A percentile compares a stretch with the other conserved stretches of the same genome.
Evolutionary conservation across 2,113 vertebrate genomes (phyloP).

Genomic region (Carlito syrichta): DNA sequence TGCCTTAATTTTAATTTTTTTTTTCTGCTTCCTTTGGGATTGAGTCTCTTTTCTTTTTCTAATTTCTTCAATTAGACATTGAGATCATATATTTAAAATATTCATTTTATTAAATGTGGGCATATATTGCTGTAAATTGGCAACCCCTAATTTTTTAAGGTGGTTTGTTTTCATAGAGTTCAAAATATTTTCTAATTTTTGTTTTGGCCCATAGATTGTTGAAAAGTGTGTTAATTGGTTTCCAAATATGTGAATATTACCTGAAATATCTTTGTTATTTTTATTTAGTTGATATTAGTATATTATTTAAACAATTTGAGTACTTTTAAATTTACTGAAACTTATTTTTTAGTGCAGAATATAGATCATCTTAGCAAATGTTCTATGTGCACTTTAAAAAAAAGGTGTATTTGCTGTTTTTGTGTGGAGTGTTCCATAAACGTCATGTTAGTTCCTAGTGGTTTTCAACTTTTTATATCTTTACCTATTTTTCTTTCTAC

Average conservation of each 20-base stretch:
- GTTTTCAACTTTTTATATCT: neutral
- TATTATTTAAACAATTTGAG: neutral
- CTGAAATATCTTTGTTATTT: neutral
- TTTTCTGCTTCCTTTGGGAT: neutral
- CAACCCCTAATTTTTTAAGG: neutral
- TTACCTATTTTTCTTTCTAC: neutral
- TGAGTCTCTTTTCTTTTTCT: neutral
- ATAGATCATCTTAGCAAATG: neutral
- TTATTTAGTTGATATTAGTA: neutral
- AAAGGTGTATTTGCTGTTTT: neutral
- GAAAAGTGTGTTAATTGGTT: neutral
- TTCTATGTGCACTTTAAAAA: neutral
- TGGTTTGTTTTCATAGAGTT: neutral
- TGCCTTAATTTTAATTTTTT: neutral
- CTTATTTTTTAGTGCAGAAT: neutral
- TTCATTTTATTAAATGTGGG: neutral
- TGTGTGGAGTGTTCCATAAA: neutral
- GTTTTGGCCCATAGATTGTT: neutral
- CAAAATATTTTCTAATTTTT: neutral
- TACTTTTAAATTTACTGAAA: neutral
- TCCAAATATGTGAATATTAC: neutral
- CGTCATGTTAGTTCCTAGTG: neutral
- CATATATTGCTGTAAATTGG: neutral
- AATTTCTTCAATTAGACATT: neutral
- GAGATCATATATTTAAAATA: neutral